A percentile compares a stretch with the other conserved stretches of the same genome.
phyloP scores from a whole-genome alignment of 2,888 invertebrate genomes.

The Alviniconcha strummeri region DNA sequence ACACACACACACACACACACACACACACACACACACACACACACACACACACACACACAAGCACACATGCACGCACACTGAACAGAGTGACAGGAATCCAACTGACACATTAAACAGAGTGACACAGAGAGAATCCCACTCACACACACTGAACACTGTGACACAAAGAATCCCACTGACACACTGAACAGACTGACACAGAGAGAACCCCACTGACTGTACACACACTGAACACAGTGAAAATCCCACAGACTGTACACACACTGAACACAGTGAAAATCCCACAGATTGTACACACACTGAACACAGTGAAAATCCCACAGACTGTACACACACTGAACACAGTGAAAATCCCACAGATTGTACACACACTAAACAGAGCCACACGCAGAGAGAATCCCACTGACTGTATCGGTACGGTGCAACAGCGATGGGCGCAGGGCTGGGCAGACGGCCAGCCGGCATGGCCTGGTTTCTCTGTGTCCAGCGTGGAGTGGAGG shows the following conservation, averaged over 20 bases:
- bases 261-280: no score
- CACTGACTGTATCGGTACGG: conserved; percentile 6
- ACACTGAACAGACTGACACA: no score
- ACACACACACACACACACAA: not conserved
- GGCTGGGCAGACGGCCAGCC: not conserved
- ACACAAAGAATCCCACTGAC: no score
- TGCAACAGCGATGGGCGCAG: not conserved
- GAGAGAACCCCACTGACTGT: not conserved
- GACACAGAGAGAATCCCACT: not conserved
- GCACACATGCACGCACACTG: not conserved
- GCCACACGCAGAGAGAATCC: not conserved
- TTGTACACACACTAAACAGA: no score
- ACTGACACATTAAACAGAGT: no score
- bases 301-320: not conserved
- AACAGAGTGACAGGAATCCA: not conserved
- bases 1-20: not conserved
- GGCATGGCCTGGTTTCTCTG: not conserved
- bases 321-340: no score
- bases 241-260: no score
- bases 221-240: no score
- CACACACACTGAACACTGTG: no score
- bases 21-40: not conserved
- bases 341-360: no score
- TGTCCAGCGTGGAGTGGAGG: not conserved
- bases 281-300: no score